Evolutionary conservation across 2,797 vertebrate species (phyloP), one percentile per base, ranked within the genome.

Genomic region (Bovichtus diacanthus): DNA sequence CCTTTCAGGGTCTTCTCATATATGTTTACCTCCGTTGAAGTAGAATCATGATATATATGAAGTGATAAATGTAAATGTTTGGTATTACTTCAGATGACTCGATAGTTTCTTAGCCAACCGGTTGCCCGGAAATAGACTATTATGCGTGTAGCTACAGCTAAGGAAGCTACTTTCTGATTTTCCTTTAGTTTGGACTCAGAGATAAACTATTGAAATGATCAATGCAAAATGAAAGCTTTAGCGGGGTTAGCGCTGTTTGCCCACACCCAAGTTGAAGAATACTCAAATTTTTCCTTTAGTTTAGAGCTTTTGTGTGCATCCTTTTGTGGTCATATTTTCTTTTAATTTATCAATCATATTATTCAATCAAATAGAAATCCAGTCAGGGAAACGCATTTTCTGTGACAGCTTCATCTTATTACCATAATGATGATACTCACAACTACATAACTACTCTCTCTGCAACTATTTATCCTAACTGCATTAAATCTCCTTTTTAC

Each of bases 401-500:
- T 38, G 25, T 62, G 59, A 39, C 25, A n/a, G 43, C 23, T 56
- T 64, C 27, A 34, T 21, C 43, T 53, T 51, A 1, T 9, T 11
- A 47, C 27, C 25, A 25, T 41, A 25, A 58, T 65, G 44, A 56
- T 10, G 39, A 34, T 25, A 31, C 41, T 34, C 6, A 61, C 49
- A n/a, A 39, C 34, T 39, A 38, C 39, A 53, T 39, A 61, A 41
- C 8, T 10, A 11, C 5, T 47, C 49, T 13, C 25, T 41, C 16
- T 64, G 21, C 54, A 49, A 29, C 39, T 25, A 12, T 66, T 71
- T 47, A 53, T 63, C 60, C 66, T 18, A 21, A 70, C 31, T 51
- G 31, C 21, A 76, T 64, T 43, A 51, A n/a, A 68, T 67, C 6
- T 38, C 44, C 21, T n/a, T 56, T 68, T 59, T 54, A 43, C 31